phyloP scores from a whole-genome alignment of 2,888 invertebrate species.

The Lottia scabra region DNA sequence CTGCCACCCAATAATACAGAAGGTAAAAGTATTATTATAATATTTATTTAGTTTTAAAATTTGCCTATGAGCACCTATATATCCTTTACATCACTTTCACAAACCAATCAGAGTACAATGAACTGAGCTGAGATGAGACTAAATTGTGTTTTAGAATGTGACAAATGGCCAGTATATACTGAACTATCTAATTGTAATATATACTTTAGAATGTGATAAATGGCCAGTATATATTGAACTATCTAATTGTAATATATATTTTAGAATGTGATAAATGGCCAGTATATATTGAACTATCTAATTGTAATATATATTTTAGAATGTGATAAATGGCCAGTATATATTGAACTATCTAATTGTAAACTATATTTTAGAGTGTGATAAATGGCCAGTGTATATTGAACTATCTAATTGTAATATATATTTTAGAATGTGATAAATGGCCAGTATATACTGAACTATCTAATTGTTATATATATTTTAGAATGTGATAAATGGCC shows the following conservation, averaged over 20 bases:
- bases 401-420: constrained; percentile 80
- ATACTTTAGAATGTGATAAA: constrained; percentile 68
- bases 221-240: constrained; percentile 82
- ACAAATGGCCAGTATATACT: constrained; percentile 78
- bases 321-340: constrained; percentile 75
- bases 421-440: constrained; percentile 74
- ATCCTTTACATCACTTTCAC: too few relatives aligned
- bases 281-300: constrained; percentile 80
- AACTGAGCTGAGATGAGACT: too few relatives aligned
- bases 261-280: constrained; percentile 77
- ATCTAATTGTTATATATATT: constrained; percentile 78
- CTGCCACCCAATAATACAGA: not conserved
- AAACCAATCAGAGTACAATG: too few relatives aligned
- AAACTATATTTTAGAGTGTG: constrained; percentile 78
- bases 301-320: constrained; percentile 80
- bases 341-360: constrained; percentile 81
- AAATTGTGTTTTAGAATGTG: constrained; percentile 22
- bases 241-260: constrained; percentile 78
- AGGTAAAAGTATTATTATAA: too few relatives aligned
- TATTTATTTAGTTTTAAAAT: too few relatives aligned
- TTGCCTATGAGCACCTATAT: too few relatives aligned
- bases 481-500: constrained; percentile 77
- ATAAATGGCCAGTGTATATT: constrained; percentile 78
- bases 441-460: constrained; percentile 82
- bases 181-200: constrained; percentile 80